Conservation (phyloP, 1,140 invertebrate genomes). For the Anastrepha ludens region DNA sequence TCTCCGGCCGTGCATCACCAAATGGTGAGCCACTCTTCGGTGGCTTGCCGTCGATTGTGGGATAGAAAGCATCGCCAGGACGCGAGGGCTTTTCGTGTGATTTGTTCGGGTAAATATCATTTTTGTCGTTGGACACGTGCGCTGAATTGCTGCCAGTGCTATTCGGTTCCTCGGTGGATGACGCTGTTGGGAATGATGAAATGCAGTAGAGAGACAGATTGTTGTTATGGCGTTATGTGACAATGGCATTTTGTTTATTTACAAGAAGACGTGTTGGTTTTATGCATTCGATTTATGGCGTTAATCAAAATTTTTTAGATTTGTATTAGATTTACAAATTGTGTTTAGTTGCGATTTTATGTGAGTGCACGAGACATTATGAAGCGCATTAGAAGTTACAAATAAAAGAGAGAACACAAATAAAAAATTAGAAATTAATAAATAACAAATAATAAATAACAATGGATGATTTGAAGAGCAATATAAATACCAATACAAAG, state of each 20-base stretch:
- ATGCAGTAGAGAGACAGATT: conserved; percentile 7
- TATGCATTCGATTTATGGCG: conserved; percentile 15
- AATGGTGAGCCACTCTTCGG: conserved; percentile 63
- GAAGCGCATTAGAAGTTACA: conserved; percentile 15
- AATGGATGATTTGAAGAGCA: neutral
- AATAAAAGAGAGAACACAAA: conserved; percentile 31
- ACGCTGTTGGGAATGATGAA: neutral
- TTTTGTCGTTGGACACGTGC: conserved; percentile 14
- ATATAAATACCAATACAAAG: neutral
- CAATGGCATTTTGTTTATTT: neutral
- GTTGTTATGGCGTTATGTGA: conserved; percentile 7
- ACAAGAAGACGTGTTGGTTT: conserved; percentile 25
- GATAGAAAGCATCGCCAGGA: conserved; percentile 69
- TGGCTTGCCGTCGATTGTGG: conserved; percentile 71
- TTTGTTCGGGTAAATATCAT: conserved; percentile 22
- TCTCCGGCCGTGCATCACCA: conserved; percentile 56
- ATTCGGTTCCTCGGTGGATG: conserved; percentile 13
- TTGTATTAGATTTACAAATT: neutral
- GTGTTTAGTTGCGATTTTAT: conserved; percentile 19
- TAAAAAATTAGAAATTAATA: neutral
- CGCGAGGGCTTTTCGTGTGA: neutral
- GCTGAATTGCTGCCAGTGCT: neutral
- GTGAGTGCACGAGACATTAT: conserved; percentile 18
- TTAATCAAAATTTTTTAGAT: neutral
- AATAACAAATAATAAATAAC: neutral